phyloP scores from a whole-genome alignment of 1,140 invertebrate species.

The Drosophila nigrodunni region DNA sequence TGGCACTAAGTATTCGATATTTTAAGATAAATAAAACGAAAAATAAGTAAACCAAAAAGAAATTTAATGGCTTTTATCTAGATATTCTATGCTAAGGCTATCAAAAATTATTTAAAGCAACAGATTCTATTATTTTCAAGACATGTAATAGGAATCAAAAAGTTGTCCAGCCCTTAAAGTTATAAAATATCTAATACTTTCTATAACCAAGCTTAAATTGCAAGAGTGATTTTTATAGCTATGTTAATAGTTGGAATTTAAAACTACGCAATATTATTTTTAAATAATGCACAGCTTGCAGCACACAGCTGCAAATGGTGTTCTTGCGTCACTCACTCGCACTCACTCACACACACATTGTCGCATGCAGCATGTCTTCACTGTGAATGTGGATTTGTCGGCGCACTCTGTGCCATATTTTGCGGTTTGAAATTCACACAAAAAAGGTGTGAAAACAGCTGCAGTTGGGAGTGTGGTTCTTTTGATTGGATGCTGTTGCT shows the following conservation, averaged over 20 bases:
- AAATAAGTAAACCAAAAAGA: too few relatives aligned
- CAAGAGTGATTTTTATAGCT: background rate
- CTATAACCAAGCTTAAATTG: too few relatives aligned
- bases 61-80: too few relatives aligned
- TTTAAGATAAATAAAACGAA: too few relatives aligned
- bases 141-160: too few relatives aligned
- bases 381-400: background rate
- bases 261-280: constrained; percentile 29
- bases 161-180: too few relatives aligned
- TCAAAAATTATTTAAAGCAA: too few relatives aligned
- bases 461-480: constrained; percentile 49
- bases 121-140: too few relatives aligned
- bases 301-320: constrained; percentile 5
- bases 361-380: background rate
- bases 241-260: constrained; percentile 22
- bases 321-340: background rate
- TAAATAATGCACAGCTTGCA: constrained; percentile 8
- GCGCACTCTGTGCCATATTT: constrained; percentile 16
- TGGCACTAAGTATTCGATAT: too few relatives aligned
- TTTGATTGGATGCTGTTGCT: constrained; percentile 69
- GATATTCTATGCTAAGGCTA: too few relatives aligned
- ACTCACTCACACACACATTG: background rate
- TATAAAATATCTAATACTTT: too few relatives aligned
- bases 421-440: constrained; percentile 56
- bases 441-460: constrained; percentile 64